These are phyloP conservation scores for Colletes collaris DNA, from an alignment of 2,888 invertebrate species.

Conservation along the genomic window DNA sequence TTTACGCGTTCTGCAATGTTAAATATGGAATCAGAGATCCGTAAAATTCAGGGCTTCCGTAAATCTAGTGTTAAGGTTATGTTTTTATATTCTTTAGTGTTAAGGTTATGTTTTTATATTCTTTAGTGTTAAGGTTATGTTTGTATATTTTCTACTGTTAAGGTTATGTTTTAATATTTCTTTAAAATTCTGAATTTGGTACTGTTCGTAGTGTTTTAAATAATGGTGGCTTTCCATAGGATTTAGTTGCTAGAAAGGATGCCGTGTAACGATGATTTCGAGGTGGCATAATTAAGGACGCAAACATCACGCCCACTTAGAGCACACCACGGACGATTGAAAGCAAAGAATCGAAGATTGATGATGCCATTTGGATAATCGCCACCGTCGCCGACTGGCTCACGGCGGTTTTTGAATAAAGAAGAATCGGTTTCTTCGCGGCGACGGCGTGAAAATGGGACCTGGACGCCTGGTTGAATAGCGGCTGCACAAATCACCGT, in stretches of 20 bases:
- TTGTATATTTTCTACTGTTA: too few relatives aligned
- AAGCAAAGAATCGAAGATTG: conserved; percentile 43
- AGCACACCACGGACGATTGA: conserved; percentile 12
- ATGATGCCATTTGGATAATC: conserved; percentile 43
- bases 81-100: too few relatives aligned
- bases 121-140: too few relatives aligned
- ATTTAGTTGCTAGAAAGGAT: not conserved
- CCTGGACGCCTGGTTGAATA: conserved; percentile 16
- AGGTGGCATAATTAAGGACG: conserved; percentile 28
- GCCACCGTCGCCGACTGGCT: conserved; percentile 28
- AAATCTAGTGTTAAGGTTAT: too few relatives aligned
- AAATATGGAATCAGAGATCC: too few relatives aligned
- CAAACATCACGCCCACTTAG: conserved; percentile 37
- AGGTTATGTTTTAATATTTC: too few relatives aligned
- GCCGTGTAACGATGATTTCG: conserved; percentile 25
- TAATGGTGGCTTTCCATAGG: not conserved
- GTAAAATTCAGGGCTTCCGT: too few relatives aligned
- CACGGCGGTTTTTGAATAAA: conserved; percentile 35
- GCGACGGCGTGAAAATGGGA: conserved; percentile 38
- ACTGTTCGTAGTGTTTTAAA: too few relatives aligned
- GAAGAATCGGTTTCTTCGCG: conserved; percentile 1
- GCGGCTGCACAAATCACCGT: conserved; percentile 32
- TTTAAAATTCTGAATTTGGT: too few relatives aligned
- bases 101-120: too few relatives aligned
- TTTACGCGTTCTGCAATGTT: too few relatives aligned